Evolutionary conservation across 2,797 vertebrate genomes (phyloP).

Genomic region (Neomorphus geoffroyi): DNA sequence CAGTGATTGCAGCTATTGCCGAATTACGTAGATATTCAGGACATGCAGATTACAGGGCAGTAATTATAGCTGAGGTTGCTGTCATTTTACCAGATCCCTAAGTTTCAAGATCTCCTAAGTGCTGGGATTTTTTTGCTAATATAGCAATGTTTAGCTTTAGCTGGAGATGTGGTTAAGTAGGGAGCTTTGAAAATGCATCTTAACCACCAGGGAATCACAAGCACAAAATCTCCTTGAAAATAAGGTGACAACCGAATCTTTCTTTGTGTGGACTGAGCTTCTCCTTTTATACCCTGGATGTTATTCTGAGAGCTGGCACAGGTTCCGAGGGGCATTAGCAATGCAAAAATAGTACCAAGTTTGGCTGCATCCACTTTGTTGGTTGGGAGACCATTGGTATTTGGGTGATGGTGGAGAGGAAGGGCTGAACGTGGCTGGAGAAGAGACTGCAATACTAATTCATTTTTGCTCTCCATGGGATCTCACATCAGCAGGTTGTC

Average conservation of each 20-base stretch:
- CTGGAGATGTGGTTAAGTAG: not conserved
- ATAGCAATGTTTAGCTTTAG: not conserved
- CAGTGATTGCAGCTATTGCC: not conserved
- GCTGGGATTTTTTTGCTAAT: not conserved
- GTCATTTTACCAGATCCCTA: constrained; percentile 28
- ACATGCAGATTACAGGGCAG: constrained; percentile 58
- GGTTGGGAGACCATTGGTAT: not conserved
- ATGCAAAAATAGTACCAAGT: not conserved
- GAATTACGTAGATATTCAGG: not conserved
- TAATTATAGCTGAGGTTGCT: not conserved
- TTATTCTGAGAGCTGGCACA: not conserved
- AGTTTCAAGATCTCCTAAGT: not conserved
- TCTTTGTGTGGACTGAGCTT: not conserved
- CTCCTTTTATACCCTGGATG: not conserved
- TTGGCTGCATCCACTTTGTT: not conserved
- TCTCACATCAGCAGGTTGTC: not conserved
- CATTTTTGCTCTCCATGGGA: not conserved
- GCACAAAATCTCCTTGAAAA: not conserved
- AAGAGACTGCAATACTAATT: not conserved
- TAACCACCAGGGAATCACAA: not conserved
- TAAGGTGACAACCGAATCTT: not conserved
- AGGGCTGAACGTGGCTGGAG: not conserved
- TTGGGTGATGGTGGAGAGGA: not conserved
- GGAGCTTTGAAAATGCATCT: not conserved
- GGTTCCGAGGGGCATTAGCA: not conserved